Conservation (phyloP, 2,113 vertebrate genomes). For the Myotis yumanensis region DNA sequence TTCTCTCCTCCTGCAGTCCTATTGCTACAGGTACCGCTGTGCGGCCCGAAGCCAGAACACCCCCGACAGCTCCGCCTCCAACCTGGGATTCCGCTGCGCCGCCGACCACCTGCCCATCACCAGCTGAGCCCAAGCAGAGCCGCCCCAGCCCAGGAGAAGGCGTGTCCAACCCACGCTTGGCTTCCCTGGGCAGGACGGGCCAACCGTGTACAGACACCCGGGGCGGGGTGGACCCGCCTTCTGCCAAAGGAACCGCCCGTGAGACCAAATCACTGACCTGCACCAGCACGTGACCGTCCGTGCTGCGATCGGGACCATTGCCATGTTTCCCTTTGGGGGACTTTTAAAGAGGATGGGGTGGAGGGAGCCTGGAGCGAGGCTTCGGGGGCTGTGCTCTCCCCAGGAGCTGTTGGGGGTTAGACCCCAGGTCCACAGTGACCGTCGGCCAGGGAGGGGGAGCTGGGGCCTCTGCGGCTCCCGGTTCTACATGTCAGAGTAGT, state of each 20-base stretch:
- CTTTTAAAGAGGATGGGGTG: not conserved
- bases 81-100: conserved; percentile 96
- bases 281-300: not conserved
- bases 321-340: not conserved
- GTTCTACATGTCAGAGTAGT: not conserved
- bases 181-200: not conserved
- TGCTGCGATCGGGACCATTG: not conserved
- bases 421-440: not conserved
- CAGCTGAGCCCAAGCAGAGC: not conserved
- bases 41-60: conserved; percentile 97
- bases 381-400: not conserved
- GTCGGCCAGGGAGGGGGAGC: not conserved
- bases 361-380: not conserved
- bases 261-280: conserved; percentile 32
- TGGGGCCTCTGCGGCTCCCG: not conserved
- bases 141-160: not conserved
- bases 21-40: conserved; percentile 98
- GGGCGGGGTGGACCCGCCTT: not conserved
- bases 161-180: not conserved
- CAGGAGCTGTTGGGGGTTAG: not conserved
- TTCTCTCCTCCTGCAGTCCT: conserved; percentile 85
- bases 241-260: conserved; percentile 42
- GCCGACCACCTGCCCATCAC: conserved; percentile 67
- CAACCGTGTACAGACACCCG: not conserved
- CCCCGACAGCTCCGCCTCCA: conserved; percentile 95